Conservation (phyloP, 2,888 invertebrate genomes). For the Craniophora ligustri region DNA sequence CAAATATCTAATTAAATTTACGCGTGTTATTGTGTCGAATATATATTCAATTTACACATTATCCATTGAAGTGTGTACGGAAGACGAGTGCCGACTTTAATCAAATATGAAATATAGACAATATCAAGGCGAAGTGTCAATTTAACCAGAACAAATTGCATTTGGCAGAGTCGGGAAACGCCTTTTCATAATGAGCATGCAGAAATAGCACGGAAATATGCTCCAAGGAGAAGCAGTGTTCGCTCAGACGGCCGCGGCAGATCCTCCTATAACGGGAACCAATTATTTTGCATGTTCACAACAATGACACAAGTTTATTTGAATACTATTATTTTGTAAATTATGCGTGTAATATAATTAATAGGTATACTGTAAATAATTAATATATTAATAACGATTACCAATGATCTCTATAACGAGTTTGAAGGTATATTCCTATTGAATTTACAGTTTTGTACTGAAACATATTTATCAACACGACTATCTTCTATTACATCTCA, state of each 20-base stretch:
- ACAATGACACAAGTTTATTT: slow-evolving; percentile 41
- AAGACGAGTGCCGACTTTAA: slow-evolving; percentile 16
- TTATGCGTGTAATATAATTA: slow-evolving; percentile 41
- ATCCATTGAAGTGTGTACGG: slow-evolving; percentile 14
- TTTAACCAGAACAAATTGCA: slow-evolving; percentile 48
- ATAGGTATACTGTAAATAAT: slow-evolving; percentile 32
- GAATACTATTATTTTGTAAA: slow-evolving; percentile 42
- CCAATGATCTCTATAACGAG: background rate
- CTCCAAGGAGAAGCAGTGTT: slow-evolving; percentile 7
- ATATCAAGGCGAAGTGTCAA: slow-evolving; percentile 22
- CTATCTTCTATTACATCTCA: too few relatives aligned
- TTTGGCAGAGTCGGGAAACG: slow-evolving; percentile 45
- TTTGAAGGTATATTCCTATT: slow-evolving; percentile 3
- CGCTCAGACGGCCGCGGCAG: slow-evolving; percentile 59
- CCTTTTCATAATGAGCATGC: slow-evolving; percentile 44
- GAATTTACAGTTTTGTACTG: background rate
- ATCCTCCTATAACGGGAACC: slow-evolving; percentile 58
- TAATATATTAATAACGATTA: slow-evolving; percentile 19
- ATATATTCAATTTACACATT: slow-evolving; percentile 13
- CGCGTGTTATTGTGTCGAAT: slow-evolving; percentile 27
- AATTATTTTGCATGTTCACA: slow-evolving; percentile 56
- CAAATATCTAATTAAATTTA: slow-evolving; percentile 42
- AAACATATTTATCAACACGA: too few relatives aligned
- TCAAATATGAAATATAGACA: slow-evolving; percentile 32
- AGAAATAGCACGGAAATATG: slow-evolving; percentile 33